Evolutionary conservation across 2,888 invertebrate species (phyloP).

Genomic region (Cerastoderma edule): DNA sequence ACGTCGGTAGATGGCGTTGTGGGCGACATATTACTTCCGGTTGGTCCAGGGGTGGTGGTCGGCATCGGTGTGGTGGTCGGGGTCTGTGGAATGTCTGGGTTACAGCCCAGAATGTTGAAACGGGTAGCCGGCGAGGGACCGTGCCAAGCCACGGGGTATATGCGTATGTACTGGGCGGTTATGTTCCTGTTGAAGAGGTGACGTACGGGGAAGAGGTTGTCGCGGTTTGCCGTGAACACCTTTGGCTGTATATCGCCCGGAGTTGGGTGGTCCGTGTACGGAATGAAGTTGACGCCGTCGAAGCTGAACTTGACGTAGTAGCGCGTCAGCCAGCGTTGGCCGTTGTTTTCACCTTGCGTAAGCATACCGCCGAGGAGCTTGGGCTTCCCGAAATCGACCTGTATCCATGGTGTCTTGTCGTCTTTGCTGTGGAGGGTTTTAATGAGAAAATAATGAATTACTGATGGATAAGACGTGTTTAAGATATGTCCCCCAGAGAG

Average conservation of each 20-base stretch:
- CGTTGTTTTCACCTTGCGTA: slow-evolving; percentile 70
- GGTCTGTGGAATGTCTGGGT: slow-evolving; percentile 60
- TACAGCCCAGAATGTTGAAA: slow-evolving; percentile 73
- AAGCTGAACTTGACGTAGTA: slow-evolving; percentile 69
- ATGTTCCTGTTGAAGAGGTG: slow-evolving; percentile 75
- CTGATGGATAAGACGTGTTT: too few relatives aligned
- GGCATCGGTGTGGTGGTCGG: slow-evolving; percentile 44
- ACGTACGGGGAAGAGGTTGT: slow-evolving; percentile 63
- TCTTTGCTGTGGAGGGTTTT: too few relatives aligned
- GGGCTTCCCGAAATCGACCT: slow-evolving; percentile 69
- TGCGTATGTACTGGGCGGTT: slow-evolving; percentile 69
- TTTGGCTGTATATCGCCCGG: slow-evolving; percentile 63
- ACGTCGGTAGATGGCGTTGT: slow-evolving; percentile 37
- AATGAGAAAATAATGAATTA: too few relatives aligned
- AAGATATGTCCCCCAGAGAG: too few relatives aligned
- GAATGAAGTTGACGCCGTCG: slow-evolving; percentile 69
- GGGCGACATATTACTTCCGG: slow-evolving; percentile 30
- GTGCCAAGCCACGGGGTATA: slow-evolving; percentile 65
- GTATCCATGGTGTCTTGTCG: slow-evolving; percentile 71
- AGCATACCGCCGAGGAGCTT: slow-evolving; percentile 73
- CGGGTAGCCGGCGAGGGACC: slow-evolving; percentile 64
- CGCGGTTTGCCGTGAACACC: slow-evolving; percentile 67
- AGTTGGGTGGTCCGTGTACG: slow-evolving; percentile 64
- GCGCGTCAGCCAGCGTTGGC: slow-evolving; percentile 65
- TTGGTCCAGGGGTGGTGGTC: slow-evolving; percentile 49